Base-by-base conservation (phyloP, 1,140 invertebrate species). In the Scaptodrosophila lebanonensis region DNA sequence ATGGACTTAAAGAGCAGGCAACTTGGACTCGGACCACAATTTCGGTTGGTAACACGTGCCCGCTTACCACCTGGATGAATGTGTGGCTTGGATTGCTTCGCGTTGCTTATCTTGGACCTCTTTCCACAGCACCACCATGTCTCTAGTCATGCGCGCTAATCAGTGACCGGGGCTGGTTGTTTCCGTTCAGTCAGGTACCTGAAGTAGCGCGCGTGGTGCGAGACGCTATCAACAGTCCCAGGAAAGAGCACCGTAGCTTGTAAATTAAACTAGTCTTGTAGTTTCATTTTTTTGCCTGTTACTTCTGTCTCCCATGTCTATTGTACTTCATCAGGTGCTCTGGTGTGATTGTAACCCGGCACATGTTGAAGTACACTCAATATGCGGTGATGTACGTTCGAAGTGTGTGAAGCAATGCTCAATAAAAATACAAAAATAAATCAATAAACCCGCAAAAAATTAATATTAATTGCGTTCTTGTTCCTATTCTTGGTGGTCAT, bases 291-390 rank as follows among this genome's bases (percentile, higher is more conserved):
- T n/a, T n/a, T n/a, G n/a, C n/a, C n/a, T n/a, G n/a, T n/a, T 48
- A 13, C 29, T 29, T 27, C 17, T 64, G 69, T 90, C 90, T 91
- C 91, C 91, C 93, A 94, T 94, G 94, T 94, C 94, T 93, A 95
- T 96, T 96, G 95, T 96, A 96, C 95, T 96, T 96, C 95, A 96
- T 96, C 95, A 96, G 95, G 95, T 96, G 95, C 95, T 96, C 95
- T 96, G 95, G 95, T 95, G 90, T 90, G 89, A 89, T 83, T 77
- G 61, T 66, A 91, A 94, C 94, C 95, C 94, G 95, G 94, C 94
- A 95, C 93, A 94, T 96, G 94, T 94, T 95, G 95, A 94, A 96
- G 95, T 96, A 94, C 95, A 96, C 90, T 92, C 91, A 91, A 90
- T 91, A 90, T 92, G 91, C 50, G 83, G 59, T 52, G 75, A 76